Evolutionary conservation across 2,797 vertebrate genomes (phyloP).

Genomic region (Champsocephalus esox): DNA sequence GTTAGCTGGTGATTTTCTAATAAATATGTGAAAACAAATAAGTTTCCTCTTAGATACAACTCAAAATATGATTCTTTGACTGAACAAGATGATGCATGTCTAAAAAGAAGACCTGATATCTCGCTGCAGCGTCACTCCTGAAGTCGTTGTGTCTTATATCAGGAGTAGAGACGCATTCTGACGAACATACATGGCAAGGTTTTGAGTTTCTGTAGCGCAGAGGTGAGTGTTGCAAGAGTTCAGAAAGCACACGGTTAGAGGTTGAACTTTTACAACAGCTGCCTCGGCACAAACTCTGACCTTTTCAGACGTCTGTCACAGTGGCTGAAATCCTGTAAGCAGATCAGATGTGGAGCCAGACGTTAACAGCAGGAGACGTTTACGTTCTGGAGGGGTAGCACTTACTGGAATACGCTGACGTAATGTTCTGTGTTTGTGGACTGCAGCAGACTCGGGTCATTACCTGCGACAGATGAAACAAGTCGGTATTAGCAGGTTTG

Average conservation of each 20-base stretch:
- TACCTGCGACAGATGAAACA: slow-evolving; percentile 44
- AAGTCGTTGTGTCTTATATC: too few species aligned
- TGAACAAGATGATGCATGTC: too few species aligned
- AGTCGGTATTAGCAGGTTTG: slow-evolving; percentile 24
- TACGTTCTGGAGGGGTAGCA: slow-evolving; percentile 21
- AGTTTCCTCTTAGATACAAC: too few species aligned
- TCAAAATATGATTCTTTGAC: too few species aligned
- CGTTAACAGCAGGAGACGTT: slow-evolving; percentile 33
- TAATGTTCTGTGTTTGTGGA: slow-evolving; percentile 15
- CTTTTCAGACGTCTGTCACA: slow-evolving; percentile 21
- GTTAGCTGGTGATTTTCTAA: too few species aligned
- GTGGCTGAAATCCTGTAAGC: slow-evolving; percentile 17
- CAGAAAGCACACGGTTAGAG: slow-evolving; percentile 1
- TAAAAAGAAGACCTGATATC: too few species aligned
- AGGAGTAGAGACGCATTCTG: too few species aligned
- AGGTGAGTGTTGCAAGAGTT: neutral
- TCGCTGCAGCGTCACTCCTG: too few species aligned
- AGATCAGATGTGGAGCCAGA: slow-evolving; percentile 14
- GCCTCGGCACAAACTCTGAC: slow-evolving; percentile 10
- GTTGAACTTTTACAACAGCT: slow-evolving; percentile 14
- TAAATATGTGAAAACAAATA: too few species aligned
- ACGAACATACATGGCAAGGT: too few species aligned
- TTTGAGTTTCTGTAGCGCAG: too few species aligned
- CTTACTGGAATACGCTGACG: slow-evolving; percentile 47
- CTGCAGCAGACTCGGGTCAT: slow-evolving; percentile 38